A percentile compares a stretch with the other conserved stretches of the same genome.
phyloP scores from a whole-genome alignment of 2,797 vertebrate species.

The Xiphorhynchus erythropygius region DNA sequence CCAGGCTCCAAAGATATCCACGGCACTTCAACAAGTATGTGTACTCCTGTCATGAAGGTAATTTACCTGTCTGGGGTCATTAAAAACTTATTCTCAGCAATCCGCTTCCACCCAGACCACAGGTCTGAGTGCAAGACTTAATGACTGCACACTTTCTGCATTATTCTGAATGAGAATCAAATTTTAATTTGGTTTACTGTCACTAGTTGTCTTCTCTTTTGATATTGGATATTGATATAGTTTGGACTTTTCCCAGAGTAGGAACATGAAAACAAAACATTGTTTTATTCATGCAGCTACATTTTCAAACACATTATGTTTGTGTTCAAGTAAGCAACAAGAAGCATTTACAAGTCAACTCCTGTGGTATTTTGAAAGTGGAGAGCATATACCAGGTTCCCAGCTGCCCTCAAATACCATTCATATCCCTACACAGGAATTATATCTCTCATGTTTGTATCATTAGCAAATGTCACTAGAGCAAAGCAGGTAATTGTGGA shows the following conservation, averaged over 20 bases:
- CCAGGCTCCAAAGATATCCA: neutral
- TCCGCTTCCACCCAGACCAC: neutral
- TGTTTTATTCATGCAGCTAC: neutral
- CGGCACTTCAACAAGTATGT: neutral
- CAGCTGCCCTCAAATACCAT: neutral
- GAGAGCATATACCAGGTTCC: neutral
- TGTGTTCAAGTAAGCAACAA: neutral
- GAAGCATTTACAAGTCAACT: neutral
- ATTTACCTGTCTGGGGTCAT: neutral
- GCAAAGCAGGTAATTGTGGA: neutral
- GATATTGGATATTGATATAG: neutral
- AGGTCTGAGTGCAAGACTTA: neutral
- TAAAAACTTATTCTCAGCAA: neutral
- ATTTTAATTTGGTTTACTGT: neutral
- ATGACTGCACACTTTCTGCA: neutral
- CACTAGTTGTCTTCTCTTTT: neutral
- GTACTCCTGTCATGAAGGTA: neutral
- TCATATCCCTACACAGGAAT: neutral
- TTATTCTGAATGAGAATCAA: neutral
- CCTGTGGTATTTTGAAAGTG: neutral
- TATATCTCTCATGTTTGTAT: neutral
- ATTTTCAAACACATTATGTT: neutral
- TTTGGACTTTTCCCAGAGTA: neutral
- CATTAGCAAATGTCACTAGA: neutral
- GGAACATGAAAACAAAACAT: neutral